Evolutionary conservation across 2,113 vertebrate genomes (phyloP).

Genomic region (Scomber colias): DNA sequence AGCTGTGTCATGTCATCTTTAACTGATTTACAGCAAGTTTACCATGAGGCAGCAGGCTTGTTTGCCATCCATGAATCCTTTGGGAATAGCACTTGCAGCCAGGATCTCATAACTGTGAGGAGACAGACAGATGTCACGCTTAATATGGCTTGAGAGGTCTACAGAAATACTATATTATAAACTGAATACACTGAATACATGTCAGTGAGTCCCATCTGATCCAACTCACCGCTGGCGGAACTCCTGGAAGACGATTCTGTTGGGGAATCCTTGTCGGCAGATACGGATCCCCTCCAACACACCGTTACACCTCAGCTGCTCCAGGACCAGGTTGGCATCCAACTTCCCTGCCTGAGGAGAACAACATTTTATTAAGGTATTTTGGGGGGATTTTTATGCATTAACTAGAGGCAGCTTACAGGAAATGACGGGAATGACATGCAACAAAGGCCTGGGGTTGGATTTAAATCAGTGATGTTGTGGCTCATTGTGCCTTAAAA

Average conservation of each 20-base stretch:
- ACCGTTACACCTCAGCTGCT: conserved; percentile 97
- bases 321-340: conserved; percentile 94
- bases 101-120: conserved; percentile 94
- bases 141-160: background rate
- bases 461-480: no score
- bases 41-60: conserved; percentile 98
- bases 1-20: background rate
- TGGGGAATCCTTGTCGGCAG: conserved; percentile 98
- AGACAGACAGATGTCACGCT: background rate
- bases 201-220: background rate
- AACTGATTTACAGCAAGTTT: conserved; percentile 49
- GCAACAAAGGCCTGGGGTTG: no score
- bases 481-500: no score
- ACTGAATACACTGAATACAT: background rate
- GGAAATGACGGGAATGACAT: no score
- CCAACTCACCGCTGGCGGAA: conserved; percentile 93
- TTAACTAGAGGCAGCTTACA: no score
- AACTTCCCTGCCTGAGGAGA: conserved; percentile 92
- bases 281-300: conserved; percentile 99
- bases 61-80: conserved; percentile 99
- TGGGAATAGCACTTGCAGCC: conserved; percentile 93
- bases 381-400: no score
- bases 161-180: background rate
- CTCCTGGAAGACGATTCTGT: conserved; percentile 98
- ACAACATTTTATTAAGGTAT: background rate